These are phyloP conservation scores for Calyptommatus sinebrachiatus DNA, from an alignment of 2,113 vertebrate species.

Conservation along the genomic window DNA sequence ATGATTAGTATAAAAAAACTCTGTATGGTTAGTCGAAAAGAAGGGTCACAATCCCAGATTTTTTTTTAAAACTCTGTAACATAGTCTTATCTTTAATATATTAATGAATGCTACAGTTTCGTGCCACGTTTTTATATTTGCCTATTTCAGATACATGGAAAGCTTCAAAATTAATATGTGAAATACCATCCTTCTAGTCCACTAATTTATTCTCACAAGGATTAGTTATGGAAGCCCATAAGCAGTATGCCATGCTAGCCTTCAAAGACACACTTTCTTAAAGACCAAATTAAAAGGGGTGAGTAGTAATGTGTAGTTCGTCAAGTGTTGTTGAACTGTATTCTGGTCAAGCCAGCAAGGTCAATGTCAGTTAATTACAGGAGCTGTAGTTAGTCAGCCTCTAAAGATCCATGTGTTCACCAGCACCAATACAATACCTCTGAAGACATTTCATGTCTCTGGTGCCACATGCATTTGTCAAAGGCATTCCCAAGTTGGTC, in stretches of 20 bases:
- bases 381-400: not conserved
- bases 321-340: not conserved
- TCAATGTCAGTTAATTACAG: not conserved
- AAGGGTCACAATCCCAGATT: not conserved
- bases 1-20: slow-evolving; percentile 10
- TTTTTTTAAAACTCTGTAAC: not conserved
- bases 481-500: not conserved
- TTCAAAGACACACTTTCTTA: too few relatives aligned
- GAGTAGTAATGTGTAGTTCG: too few relatives aligned
- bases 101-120: not conserved
- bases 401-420: not conserved
- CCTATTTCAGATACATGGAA: not conserved
- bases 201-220: too few relatives aligned
- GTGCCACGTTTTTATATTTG: not conserved
- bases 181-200: too few relatives aligned
- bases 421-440: not conserved
- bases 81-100: not conserved
- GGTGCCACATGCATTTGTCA: not conserved
- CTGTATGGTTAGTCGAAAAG: too few relatives aligned
- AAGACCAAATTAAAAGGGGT: too few relatives aligned
- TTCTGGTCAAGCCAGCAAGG: not conserved
- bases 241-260: too few relatives aligned
- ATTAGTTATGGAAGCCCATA: too few relatives aligned
- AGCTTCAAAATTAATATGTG: not conserved
- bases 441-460: not conserved